phyloP scores from a whole-genome alignment of 1,140 invertebrate species.

The Conus betulinus region DNA sequence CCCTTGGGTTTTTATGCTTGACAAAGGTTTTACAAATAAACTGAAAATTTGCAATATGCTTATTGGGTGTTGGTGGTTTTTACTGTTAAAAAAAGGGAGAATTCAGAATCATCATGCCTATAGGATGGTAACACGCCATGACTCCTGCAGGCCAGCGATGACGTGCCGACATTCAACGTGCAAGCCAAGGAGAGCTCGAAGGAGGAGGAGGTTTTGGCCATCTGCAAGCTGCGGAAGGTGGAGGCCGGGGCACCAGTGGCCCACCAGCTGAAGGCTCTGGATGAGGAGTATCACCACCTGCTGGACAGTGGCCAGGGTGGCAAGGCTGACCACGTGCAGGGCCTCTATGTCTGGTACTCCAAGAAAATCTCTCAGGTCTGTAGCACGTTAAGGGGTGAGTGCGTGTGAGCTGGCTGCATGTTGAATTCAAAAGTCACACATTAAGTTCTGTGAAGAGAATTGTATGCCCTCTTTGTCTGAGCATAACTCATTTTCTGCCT shows the following conservation, averaged over 20 bases:
- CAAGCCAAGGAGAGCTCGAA: slow-evolving; percentile 73
- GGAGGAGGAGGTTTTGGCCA: slow-evolving; percentile 73
- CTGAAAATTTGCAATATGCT: no score
- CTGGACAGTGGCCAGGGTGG: slow-evolving; percentile 64
- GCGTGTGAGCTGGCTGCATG: neutral
- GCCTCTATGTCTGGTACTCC: slow-evolving; percentile 71
- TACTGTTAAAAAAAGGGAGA: neutral
- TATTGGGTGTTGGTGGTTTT: no score
- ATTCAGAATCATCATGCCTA: no score
- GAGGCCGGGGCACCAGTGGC: slow-evolving; percentile 64
- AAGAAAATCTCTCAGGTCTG: slow-evolving; percentile 73
- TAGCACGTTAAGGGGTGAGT: no score
- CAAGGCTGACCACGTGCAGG: slow-evolving; percentile 71
- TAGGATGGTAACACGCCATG: neutral
- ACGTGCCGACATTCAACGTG: slow-evolving; percentile 65
- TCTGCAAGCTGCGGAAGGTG: slow-evolving; percentile 71
- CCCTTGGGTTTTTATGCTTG: no score
- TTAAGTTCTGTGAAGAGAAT: no score
- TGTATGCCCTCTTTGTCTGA: no score
- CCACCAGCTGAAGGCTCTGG: slow-evolving; percentile 72
- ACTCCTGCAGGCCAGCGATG: slow-evolving; percentile 50
- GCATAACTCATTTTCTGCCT: no score
- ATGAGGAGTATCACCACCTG: slow-evolving; percentile 73
- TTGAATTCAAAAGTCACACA: no score
- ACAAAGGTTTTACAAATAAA: no score